phyloP scores from a whole-genome alignment of 2,888 invertebrate genomes.

The Agrotis segetum region DNA sequence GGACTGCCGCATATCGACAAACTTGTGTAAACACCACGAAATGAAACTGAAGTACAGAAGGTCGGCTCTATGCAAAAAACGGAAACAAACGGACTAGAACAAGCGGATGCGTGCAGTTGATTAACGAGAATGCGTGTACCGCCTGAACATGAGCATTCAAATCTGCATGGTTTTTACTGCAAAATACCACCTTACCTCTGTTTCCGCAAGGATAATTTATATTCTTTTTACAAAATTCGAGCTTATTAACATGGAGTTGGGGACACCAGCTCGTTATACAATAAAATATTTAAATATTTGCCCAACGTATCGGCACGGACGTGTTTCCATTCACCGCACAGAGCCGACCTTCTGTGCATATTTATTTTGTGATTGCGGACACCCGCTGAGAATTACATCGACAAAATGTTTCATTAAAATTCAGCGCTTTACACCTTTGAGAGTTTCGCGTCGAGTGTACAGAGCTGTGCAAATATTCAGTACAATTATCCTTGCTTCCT shows the following conservation, averaged over 20 bases:
- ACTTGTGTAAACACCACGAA: conserved; percentile 2
- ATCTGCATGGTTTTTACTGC: neutral
- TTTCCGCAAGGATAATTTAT: too few relatives aligned
- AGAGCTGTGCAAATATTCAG: conserved; percentile 25
- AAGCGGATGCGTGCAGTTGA: too few relatives aligned
- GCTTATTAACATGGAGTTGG: too few relatives aligned
- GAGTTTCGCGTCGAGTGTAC: conserved; percentile 12
- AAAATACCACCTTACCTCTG: neutral
- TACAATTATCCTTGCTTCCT: conserved; percentile 17
- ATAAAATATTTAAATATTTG: too few relatives aligned
- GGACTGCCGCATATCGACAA: neutral
- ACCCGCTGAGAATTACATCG: neutral
- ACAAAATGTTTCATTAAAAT: conserved; percentile 43
- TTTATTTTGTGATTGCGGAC: neutral
- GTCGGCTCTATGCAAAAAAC: neutral
- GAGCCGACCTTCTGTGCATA: neutral
- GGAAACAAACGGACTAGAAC: too few relatives aligned
- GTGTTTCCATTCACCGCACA: neutral
- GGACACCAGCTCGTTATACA: too few relatives aligned
- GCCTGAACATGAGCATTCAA: neutral
- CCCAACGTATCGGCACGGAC: too few relatives aligned
- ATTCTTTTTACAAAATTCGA: too few relatives aligned
- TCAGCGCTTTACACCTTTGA: conserved; percentile 28
- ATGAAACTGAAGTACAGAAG: neutral
- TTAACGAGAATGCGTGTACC: neutral